These are phyloP conservation scores for Drosophila tsacasi DNA, from an alignment of 1,140 invertebrate genomes.

Conservation along the genomic window DNA sequence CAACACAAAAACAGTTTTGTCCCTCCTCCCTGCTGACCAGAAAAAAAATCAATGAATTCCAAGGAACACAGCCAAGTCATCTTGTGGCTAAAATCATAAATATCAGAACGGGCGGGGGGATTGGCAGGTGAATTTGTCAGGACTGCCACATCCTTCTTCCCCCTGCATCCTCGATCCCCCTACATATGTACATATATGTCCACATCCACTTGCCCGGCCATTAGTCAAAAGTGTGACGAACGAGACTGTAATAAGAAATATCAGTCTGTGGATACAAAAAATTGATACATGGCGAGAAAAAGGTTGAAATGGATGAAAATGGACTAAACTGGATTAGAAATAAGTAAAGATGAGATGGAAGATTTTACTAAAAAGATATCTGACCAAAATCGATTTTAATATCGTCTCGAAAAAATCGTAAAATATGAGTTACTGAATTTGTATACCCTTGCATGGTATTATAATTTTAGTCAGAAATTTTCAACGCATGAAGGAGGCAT, in stretches of 20 bases:
- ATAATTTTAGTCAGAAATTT: too few relatives aligned
- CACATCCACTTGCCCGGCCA: slow-evolving; percentile 49
- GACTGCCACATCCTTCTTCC: slow-evolving; percentile 2
- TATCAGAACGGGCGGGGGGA: slow-evolving; percentile 40
- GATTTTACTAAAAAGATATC: too few relatives aligned
- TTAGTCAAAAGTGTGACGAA: slow-evolving; percentile 78
- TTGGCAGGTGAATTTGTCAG: slow-evolving; percentile 80
- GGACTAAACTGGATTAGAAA: neutral
- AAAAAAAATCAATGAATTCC: slow-evolving; percentile 42
- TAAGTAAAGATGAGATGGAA: too few relatives aligned
- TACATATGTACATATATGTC: neutral
- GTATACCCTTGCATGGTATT: too few relatives aligned
- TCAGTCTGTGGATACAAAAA: slow-evolving; percentile 3
- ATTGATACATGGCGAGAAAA: slow-evolving; percentile 29
- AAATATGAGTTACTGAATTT: too few relatives aligned
- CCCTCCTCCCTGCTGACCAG: slow-evolving; percentile 10
- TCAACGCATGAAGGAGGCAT: too few relatives aligned
- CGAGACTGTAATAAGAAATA: slow-evolving; percentile 33
- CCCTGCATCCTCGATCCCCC: neutral
- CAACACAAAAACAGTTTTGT: slow-evolving; percentile 41
- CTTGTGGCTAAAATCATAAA: slow-evolving; percentile 73
- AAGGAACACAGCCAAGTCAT: slow-evolving; percentile 37
- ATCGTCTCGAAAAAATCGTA: too few relatives aligned
- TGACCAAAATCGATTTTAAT: too few relatives aligned
- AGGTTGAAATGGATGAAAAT: neutral